Conservation (phyloP, 2,888 invertebrate genomes). For the Luffia ferchaultella region DNA sequence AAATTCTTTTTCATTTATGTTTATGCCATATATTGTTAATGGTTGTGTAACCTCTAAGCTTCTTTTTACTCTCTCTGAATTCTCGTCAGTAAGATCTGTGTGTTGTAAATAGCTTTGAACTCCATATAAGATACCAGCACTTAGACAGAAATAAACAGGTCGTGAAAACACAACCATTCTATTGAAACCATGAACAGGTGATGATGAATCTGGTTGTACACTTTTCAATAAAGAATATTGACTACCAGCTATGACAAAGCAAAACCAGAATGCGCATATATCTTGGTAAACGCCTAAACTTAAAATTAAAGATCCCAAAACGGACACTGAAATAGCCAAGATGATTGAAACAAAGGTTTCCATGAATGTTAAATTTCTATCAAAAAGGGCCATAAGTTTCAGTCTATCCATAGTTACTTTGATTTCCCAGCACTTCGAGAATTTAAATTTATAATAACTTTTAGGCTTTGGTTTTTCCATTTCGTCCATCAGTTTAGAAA, state of each 20-base stretch:
- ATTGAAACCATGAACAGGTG: constrained; percentile 98
- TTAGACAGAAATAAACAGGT: constrained; percentile 92
- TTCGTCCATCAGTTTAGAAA: constrained; percentile 63
- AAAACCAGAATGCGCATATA: constrained; percentile 92
- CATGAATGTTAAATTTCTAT: constrained; percentile 85
- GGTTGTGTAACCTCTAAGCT: constrained; percentile 33
- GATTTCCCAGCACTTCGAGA: constrained; percentile 70
- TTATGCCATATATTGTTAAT: constrained; percentile 52
- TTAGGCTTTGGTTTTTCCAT: constrained; percentile 63
- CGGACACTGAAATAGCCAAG: constrained; percentile 85
- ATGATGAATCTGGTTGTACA: constrained; percentile 98
- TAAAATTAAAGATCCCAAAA: constrained; percentile 84
- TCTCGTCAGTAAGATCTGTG: constrained; percentile 21
- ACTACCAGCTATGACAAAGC: constrained; percentile 97
- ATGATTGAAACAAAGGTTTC: constrained; percentile 85
- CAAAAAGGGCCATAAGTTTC: constrained; percentile 90
- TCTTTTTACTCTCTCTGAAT: constrained; percentile 30
- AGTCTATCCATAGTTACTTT: constrained; percentile 94
- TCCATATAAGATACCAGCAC: constrained; percentile 65
- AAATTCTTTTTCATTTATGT: constrained; percentile 62
- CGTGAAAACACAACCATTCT: constrained; percentile 92
- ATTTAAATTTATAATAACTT: constrained; percentile 78
- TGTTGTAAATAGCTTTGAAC: constrained; percentile 48
- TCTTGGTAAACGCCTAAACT: constrained; percentile 90
- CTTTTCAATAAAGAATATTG: constrained; percentile 97